Base-by-base conservation (phyloP, 2,888 invertebrate species). In the Iphiclides podalirius region DNA sequence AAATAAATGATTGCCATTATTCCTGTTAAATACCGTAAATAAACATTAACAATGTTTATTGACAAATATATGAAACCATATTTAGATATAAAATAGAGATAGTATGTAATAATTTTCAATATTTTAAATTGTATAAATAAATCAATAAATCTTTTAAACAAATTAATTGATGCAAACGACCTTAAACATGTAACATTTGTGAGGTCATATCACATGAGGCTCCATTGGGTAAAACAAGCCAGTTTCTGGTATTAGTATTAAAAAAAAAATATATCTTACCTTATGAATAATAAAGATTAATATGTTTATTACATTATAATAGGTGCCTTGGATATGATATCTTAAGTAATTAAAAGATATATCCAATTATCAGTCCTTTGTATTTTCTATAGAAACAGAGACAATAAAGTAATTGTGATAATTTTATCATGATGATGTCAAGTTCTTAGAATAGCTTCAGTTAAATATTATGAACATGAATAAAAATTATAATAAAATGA, bases 171-270 rank as follows among this genome's bases (percentile, higher is more conserved):
- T n/a, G n/a, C 15, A 16, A 35, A 26, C 40, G 17, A 37, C 41
- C 17, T 47, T 35, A 44, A 17, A 26, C 48, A 35, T 49, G 33
- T 16, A 14, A 39, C 39, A 37, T 46, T 41, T 45, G 57, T 58
- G 58, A 69, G 62, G 61, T 65, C 66, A 64, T 60, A 53, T 51
- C 54, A 58, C 52, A 51, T 56, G 70, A 65, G 70, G 70, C 70
- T 57, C 64, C 53, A 53, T 54, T 60, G 65, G 71, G 70, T 66
- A 57, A 42, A 55, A 51, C 48, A 54, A 65, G 66, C 54, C 58
- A 58, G 44, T 39, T 33, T 23, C 17, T 35, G 38, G 23, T 15
- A 38, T 43, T 34, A 34, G n/a, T 26, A 44, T 26, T 44, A 13
- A 14, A n/a, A n/a, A 44, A n/a, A 8, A 37, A 37, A 26, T 20